These are phyloP conservation scores for Otus sunia DNA, from an alignment of 2,113 vertebrate species.

Conservation along the genomic window DNA sequence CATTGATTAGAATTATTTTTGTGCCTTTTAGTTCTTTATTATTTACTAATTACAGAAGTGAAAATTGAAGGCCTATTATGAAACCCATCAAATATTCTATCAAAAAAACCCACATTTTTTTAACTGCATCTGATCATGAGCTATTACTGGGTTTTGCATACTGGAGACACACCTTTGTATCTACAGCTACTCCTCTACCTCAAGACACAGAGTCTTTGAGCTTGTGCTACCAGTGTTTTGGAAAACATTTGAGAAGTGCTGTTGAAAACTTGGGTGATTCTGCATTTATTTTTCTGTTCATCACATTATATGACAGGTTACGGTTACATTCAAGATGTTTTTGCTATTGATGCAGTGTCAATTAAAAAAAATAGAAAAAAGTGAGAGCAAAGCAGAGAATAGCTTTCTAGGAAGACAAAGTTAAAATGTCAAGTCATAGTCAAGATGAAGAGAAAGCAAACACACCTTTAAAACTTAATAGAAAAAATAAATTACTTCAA, in stretches of 20 bases:
- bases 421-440: not conserved
- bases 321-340: not conserved
- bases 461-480: not conserved
- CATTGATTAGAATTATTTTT: not conserved
- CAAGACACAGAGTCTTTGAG: not conserved
- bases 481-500: not conserved
- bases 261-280: not conserved
- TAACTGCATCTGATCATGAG: not conserved
- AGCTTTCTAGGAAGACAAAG: not conserved
- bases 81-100: not conserved
- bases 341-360: not conserved
- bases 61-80: not conserved
- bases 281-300: not conserved
- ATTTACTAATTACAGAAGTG: not conserved
- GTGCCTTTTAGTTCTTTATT: not conserved
- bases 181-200: not conserved
- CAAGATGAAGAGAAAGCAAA: not conserved
- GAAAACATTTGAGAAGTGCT: not conserved
- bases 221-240: not conserved
- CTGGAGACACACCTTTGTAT: not conserved
- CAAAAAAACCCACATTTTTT: not conserved
- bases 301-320: not conserved
- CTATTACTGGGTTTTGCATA: not conserved
- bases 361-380: not conserved
- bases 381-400: not conserved